Conservation (phyloP, 2,797 vertebrate species). For the Poecilia wingei region DNA sequence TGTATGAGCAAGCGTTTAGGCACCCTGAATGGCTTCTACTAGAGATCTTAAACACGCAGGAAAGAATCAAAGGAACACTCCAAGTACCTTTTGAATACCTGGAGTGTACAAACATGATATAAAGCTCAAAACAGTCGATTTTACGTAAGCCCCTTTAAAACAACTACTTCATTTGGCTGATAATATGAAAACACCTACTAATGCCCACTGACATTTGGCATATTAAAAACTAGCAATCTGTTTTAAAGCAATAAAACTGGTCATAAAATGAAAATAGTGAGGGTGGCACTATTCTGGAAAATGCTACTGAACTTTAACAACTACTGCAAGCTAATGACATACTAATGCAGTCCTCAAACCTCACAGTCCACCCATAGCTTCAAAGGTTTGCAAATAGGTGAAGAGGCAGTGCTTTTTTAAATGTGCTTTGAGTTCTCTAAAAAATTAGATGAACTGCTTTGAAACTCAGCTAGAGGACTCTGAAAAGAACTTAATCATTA, state of each 20-base stretch:
- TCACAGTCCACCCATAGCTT: background rate
- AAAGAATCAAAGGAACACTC: no score
- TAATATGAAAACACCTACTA: background rate
- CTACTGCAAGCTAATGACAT: background rate
- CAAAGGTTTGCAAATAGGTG: background rate
- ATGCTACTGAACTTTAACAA: background rate
- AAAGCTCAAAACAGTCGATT: no score
- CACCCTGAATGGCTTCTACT: no score
- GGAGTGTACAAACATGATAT: no score
- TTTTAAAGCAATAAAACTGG: background rate
- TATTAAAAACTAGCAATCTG: background rate
- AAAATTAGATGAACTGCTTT: background rate
- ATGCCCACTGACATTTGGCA: background rate
- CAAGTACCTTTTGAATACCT: no score
- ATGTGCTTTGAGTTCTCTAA: background rate
- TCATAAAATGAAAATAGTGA: background rate
- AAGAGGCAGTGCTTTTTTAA: background rate
- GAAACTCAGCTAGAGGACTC: background rate
- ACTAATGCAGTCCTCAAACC: background rate
- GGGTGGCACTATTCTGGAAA: background rate
- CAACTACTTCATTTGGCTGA: background rate
- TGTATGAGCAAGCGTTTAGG: no score
- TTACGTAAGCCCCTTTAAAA: background rate
- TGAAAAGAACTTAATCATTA: background rate
- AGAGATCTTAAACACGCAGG: no score